Evolutionary conservation across 2,113 vertebrate genomes (phyloP).

Genomic region (Myodes glareolus): DNA sequence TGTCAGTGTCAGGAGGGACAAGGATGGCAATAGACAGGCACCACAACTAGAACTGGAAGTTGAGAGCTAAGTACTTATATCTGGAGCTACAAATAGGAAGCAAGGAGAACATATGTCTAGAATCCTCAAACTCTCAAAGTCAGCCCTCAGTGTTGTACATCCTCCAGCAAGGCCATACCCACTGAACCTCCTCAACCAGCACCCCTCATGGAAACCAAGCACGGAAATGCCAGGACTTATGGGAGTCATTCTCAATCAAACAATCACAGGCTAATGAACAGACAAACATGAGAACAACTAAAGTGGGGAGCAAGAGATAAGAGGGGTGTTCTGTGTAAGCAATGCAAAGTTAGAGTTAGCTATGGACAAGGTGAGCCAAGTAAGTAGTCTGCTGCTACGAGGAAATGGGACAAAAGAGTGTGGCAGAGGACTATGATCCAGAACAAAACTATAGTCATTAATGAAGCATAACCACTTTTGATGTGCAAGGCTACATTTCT

Average conservation of each 20-base stretch:
- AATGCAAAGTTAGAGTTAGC: not conserved
- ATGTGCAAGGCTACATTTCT: not conserved
- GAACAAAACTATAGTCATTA: not conserved
- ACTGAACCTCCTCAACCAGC: not conserved
- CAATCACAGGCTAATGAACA: not conserved
- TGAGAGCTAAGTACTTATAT: not conserved
- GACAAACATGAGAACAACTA: not conserved
- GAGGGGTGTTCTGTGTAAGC: not conserved
- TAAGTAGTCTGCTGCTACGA: accelerated
- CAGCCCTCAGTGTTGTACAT: not conserved
- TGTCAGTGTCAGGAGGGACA: too few species aligned
- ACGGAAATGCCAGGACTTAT: too few species aligned
- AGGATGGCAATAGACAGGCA: not conserved
- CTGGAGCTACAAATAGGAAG: not conserved
- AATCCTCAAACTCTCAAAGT: not conserved
- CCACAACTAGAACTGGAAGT: not conserved
- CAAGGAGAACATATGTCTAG: not conserved
- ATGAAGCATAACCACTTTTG: not conserved
- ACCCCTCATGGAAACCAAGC: not conserved
- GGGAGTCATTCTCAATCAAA: not conserved
- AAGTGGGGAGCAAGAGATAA: not conserved
- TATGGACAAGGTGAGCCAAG: too few species aligned
- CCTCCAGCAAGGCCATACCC: not conserved
- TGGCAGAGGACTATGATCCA: not conserved
- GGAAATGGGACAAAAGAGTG: not conserved